phyloP scores from a whole-genome alignment of 2,797 vertebrate species.

The Pseudopleuronectes americanus region DNA sequence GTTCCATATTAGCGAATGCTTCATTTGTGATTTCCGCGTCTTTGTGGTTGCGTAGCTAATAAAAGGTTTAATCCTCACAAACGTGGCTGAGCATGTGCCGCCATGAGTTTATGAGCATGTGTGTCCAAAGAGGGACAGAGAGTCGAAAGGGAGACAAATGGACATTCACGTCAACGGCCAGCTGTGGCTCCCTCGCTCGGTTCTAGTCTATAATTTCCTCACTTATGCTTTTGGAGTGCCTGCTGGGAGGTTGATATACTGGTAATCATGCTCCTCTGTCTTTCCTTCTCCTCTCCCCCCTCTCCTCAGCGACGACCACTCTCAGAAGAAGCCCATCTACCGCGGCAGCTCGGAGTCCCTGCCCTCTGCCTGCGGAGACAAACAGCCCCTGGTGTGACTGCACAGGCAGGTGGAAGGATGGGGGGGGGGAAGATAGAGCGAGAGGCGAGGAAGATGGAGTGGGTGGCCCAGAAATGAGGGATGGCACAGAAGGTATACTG shows the following conservation, averaged over 20 bases:
- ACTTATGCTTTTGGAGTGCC: slow-evolving; percentile 58
- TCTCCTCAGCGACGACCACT: slow-evolving; percentile 83
- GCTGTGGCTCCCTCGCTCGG: slow-evolving; percentile 48
- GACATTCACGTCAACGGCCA: slow-evolving; percentile 51
- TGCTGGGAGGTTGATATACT: slow-evolving; percentile 55
- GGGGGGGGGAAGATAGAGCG: slow-evolving; percentile 27
- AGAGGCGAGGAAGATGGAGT: slow-evolving; percentile 38
- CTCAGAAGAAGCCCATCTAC: slow-evolving; percentile 89
- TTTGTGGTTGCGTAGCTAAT: neutral
- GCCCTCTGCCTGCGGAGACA: slow-evolving; percentile 78
- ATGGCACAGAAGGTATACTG: slow-evolving; percentile 32
- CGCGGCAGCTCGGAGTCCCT: slow-evolving; percentile 83
- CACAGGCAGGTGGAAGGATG: slow-evolving; percentile 42
- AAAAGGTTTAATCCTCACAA: slow-evolving; percentile 3
- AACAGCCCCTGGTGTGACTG: slow-evolving; percentile 85
- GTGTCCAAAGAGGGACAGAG: slow-evolving; percentile 23
- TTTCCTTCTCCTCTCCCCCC: slow-evolving; percentile 33
- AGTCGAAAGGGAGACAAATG: slow-evolving; percentile 40
- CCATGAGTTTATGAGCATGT: slow-evolving; percentile 18
- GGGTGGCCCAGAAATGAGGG: slow-evolving; percentile 45
- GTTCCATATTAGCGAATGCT: neutral
- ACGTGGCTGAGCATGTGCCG: neutral
- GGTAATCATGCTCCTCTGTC: slow-evolving; percentile 65
- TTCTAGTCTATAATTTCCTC: slow-evolving; percentile 65
- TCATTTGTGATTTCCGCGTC: neutral